Evolutionary conservation across 2,113 vertebrate species (phyloP), one percentile per base, ranked within the genome.

Genomic region (Leuciscus idus): DNA sequence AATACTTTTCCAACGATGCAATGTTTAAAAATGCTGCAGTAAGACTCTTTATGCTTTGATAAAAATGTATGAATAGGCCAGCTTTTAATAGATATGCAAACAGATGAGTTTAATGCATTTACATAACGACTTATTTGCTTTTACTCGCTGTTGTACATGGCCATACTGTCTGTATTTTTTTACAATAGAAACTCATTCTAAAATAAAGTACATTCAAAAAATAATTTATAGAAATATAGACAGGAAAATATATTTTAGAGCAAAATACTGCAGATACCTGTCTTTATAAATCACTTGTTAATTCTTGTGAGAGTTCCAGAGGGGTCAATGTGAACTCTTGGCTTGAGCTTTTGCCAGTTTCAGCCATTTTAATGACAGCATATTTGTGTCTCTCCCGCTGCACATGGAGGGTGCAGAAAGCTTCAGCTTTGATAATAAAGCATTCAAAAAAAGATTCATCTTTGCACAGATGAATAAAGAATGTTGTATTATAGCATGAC

Each of bases 311-410:
- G n/a, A 70, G 66, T 33, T 30, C 4, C 4, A 9, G 21, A 66
- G 55, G 12, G 46, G 7, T 79, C 46, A 6, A 26, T 66, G 43
- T 10, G 15, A 55, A 39, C 88, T 87, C 72, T 39, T 70, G 33
- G 83, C 30, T 90, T 90, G 92, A 90, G 48, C 36, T 15, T 1
- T 4, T 87, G 92, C 91, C 92, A 93, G 84, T 75, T 87, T 91
- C 92, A 73, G 61, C 91, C 91, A 92, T 93, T 89, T 93, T 89
- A 57, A 61, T 77, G 48, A 19, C 33, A 64, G n/a, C 2, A 19
- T 2, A 57, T 61, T 43, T 83, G 33, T n/a, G 12, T 84, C 13
- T 52, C 62, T 48, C 19, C 6, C 12, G 39, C 50, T 30, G 73
- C n/a, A 57, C 23, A 59, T 19, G 19, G 75, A 39, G 10, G 8